Conservation (phyloP, 1,140 invertebrate genomes). For the Arctopsyche grandis region DNA sequence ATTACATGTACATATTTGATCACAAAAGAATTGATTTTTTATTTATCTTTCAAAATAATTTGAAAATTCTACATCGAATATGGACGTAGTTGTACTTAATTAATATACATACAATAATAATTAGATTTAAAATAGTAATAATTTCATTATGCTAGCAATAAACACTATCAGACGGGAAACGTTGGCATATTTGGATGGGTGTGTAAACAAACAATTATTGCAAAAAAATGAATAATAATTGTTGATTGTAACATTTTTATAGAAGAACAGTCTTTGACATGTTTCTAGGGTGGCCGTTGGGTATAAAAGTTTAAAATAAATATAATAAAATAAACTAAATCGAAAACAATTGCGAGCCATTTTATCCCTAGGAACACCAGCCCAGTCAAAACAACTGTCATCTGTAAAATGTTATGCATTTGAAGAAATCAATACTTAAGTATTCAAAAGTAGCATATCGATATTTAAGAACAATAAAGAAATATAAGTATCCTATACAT, state of each 20-base stretch:
- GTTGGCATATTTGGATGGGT: background rate
- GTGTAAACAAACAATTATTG: background rate
- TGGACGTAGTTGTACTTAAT: constrained; percentile 29
- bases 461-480: background rate
- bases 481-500: background rate
- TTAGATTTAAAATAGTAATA: constrained; percentile 17
- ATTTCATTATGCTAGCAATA: constrained; percentile 5
- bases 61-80: constrained; percentile 22
- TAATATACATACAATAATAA: constrained; percentile 16
- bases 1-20: constrained; percentile 20
- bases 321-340: background rate
- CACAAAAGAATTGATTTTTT: constrained; percentile 31
- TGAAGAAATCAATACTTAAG: background rate
- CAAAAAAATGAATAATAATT: background rate
- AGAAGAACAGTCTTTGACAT: constrained; percentile 44
- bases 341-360: background rate
- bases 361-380: constrained; percentile 48
- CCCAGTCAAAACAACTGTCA: constrained; percentile 49
- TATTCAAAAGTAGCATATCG: background rate
- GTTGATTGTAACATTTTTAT: constrained; percentile 20
- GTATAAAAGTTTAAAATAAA: background rate
- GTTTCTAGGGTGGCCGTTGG: constrained; percentile 37
- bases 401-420: constrained; percentile 25
- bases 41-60: constrained; percentile 19
- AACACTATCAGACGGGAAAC: background rate